Conservation (phyloP, 2,797 vertebrate species). For the Ciconia nigra region DNA sequence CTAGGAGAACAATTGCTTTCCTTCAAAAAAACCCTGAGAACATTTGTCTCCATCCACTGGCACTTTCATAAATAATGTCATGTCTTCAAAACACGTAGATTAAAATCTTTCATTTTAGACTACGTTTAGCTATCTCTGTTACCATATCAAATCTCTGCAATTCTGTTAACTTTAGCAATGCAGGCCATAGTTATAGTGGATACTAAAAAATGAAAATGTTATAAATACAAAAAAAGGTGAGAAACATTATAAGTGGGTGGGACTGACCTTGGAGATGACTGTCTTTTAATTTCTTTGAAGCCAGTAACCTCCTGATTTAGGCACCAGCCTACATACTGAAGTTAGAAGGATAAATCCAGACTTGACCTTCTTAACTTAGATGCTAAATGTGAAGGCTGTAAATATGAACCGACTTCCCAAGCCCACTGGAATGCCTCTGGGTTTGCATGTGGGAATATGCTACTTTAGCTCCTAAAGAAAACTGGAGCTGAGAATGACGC, state of each 20-base stretch:
- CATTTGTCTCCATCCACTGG: not conserved
- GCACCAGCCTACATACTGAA: not conserved
- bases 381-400: not conserved
- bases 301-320: not conserved
- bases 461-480: not conserved
- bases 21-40: not conserved
- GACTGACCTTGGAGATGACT: not conserved
- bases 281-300: not conserved
- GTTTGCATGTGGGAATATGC: not conserved
- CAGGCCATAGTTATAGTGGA: not conserved
- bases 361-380: not conserved
- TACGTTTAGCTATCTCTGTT: not conserved
- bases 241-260: not conserved
- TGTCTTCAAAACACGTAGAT: not conserved
- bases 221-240: not conserved
- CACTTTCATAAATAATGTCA: not conserved
- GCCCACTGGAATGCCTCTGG: not conserved
- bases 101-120: not conserved
- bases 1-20: constrained; percentile 16
- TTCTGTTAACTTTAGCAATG: not conserved
- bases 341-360: not conserved
- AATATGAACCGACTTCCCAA: not conserved
- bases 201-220: not conserved
- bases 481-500: not conserved
- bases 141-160: not conserved